Base-by-base conservation (phyloP, 1,140 invertebrate species). In the Sycophaga agraensis region DNA sequence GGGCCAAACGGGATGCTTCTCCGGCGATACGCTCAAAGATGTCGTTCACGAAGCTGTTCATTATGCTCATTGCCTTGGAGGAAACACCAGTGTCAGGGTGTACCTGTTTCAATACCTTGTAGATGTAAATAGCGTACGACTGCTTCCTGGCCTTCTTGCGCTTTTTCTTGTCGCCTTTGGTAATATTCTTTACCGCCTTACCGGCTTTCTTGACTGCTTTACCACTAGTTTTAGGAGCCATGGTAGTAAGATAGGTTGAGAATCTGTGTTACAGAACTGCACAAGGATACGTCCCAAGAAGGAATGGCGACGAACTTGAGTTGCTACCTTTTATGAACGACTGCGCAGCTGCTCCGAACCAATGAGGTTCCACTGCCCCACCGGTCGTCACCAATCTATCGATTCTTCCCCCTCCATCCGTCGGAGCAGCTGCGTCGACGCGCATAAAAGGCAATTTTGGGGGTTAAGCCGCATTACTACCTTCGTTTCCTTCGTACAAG, bases 51-150 rank as follows among this genome's bases (percentile, higher is more conserved):
- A n/a, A n/a, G n/a, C n/a, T n/a, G n/a, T n/a, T n/a, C n/a, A n/a
- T n/a, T n/a, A n/a, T n/a, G n/a, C n/a, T n/a, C n/a, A n/a, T n/a
- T n/a, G n/a, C n/a, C n/a, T n/a, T n/a, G n/a, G n/a, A n/a, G n/a
- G n/a, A n/a, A n/a, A n/a, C n/a, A n/a, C n/a, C n/a, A n/a, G n/a
- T n/a, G n/a, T n/a, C n/a, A n/a, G n/a, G n/a, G n/a, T n/a, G n/a
- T n/a, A n/a, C n/a, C n/a, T n/a, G n/a, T n/a, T n/a, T n/a, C n/a
- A n/a, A n/a, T n/a, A n/a, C n/a, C n/a, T n/a, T n/a, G n/a, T n/a
- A n/a, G n/a, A n/a, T n/a, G n/a, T n/a, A n/a, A n/a, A n/a, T n/a
- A 0, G 84, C 83, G 80, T 89, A 91, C 59, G 81, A 85, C 70
- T 90, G 84, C 79, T 86, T 88, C 79, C 84, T 84, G 75, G 83